Evolutionary conservation across 2,113 vertebrate genomes (phyloP).

Genomic region (Balaeniceps rex): DNA sequence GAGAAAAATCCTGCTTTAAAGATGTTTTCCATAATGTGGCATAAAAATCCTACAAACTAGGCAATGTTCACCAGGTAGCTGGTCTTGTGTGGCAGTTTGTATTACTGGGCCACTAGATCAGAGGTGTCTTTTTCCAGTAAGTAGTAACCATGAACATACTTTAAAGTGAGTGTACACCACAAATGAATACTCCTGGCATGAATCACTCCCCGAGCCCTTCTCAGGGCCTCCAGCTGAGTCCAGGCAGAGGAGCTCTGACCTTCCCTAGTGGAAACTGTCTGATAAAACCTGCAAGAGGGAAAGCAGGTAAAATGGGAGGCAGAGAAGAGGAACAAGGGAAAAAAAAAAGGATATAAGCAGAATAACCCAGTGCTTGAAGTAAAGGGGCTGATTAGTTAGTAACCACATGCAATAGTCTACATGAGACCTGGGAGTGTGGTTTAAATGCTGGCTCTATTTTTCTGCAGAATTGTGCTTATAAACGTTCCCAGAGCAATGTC

Average conservation of each 20-base stretch:
- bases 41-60: neutral
- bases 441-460: neutral
- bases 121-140: neutral
- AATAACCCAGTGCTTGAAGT: neutral
- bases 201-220: neutral
- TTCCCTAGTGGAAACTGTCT: neutral
- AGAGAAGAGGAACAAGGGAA: neutral
- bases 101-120: neutral
- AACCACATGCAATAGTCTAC: neutral
- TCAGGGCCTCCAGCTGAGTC: neutral
- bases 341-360: neutral
- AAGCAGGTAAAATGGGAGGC: neutral
- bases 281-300: neutral
- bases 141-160: neutral
- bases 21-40: neutral
- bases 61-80: neutral
- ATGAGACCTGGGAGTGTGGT: neutral
- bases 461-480: neutral
- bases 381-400: neutral
- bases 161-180: neutral
- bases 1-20: neutral
- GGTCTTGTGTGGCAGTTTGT: neutral
- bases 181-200: neutral
- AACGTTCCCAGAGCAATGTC: neutral
- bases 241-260: neutral